phyloP scores from a whole-genome alignment of 2,113 vertebrate genomes.

The Sardina pilchardus region DNA sequence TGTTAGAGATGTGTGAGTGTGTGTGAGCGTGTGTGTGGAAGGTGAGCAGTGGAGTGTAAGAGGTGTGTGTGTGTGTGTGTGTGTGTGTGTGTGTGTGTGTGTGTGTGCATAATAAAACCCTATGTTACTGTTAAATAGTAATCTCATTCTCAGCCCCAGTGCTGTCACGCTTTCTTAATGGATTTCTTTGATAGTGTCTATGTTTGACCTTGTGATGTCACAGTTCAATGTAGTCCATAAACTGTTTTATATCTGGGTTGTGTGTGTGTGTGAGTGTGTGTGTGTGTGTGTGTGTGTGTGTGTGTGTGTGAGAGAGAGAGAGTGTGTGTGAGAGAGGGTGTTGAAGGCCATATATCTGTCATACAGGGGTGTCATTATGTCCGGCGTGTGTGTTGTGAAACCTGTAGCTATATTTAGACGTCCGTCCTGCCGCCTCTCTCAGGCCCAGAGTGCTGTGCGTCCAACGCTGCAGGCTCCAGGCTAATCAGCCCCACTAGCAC shows the following conservation, averaged over 20 bases:
- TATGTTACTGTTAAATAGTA: no score
- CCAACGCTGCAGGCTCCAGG: not conserved
- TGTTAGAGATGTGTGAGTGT: constrained; percentile 40
- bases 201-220: no score
- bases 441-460: not conserved
- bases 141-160: no score
- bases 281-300: not conserved
- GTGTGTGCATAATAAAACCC: not conserved
- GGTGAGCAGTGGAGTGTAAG: constrained; percentile 44
- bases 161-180: no score
- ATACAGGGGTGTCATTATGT: not conserved
- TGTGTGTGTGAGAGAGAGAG: not conserved
- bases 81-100: constrained; percentile 52
- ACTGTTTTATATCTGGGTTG: not conserved
- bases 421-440: no score
- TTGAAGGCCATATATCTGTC: not conserved
- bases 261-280: not conserved
- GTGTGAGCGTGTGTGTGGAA: constrained; percentile 9
- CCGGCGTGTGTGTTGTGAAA: not conserved
- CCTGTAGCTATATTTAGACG: not conserved
- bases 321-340: not conserved
- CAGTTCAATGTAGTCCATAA: no score
- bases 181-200: no score
- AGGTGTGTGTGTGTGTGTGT: constrained; percentile 53
- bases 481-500: not conserved